A percentile compares a stretch with the other conserved stretches of the same genome.
These are phyloP conservation scores for Heteronetta atricapilla DNA, from an alignment of 2,113 vertebrate species.

Conservation along the genomic window DNA sequence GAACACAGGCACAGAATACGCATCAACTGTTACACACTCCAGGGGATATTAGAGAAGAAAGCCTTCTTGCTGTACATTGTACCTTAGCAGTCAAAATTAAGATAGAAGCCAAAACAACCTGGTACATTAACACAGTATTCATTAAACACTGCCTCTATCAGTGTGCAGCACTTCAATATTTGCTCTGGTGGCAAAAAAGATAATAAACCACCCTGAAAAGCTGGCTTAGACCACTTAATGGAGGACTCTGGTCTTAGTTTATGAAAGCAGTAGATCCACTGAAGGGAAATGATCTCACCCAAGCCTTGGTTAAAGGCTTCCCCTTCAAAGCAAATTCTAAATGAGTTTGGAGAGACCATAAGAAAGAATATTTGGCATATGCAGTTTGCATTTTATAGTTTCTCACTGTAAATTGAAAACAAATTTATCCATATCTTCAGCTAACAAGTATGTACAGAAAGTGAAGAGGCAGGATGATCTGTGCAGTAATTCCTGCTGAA, in stretches of 20 bases:
- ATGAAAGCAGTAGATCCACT: not conserved
- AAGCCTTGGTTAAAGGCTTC: not conserved
- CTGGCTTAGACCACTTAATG: not conserved
- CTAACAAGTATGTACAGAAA: not conserved
- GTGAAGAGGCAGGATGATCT: not conserved
- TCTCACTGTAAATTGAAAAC: not conserved
- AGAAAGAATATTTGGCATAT: not conserved
- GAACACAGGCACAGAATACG: not conserved
- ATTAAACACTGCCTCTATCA: not conserved
- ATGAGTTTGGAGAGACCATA: not conserved
- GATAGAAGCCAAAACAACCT: not conserved
- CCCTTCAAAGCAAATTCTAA: constrained; percentile 23
- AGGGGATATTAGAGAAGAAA: not conserved
- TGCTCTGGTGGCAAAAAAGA: not conserved
- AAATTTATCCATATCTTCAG: not conserved
- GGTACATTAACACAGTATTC: not conserved
- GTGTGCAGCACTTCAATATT: not conserved
- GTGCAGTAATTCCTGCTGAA: not conserved
- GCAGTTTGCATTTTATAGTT: not conserved
- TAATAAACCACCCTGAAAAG: not conserved
- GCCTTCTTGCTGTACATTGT: not conserved
- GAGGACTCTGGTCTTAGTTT: not conserved
- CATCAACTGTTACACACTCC: not conserved
- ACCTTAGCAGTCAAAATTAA: not conserved
- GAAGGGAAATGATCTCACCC: not conserved